Percentiles rank a stretch among this genome's conserved stretches.
phyloP scores from a whole-genome alignment of 2,113 vertebrate genomes.

The Sitta europaea region DNA sequence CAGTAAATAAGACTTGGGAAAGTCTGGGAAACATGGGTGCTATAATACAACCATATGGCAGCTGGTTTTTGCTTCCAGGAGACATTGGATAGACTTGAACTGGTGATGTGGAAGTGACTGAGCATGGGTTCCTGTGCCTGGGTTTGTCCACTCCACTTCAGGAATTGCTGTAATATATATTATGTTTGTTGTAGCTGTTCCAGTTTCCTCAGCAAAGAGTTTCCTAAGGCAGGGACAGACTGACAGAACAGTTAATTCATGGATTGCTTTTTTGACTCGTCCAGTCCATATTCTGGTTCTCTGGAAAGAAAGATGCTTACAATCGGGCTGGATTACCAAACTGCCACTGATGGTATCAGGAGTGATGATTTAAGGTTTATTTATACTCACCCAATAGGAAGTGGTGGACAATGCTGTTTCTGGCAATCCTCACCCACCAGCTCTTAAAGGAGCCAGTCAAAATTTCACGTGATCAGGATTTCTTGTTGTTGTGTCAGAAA shows the following conservation, averaged over 20 bases:
- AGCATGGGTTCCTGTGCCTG: neutral
- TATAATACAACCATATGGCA: neutral
- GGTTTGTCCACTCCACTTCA: neutral
- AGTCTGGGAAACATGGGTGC: neutral
- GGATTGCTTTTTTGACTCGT: neutral
- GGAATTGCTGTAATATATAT: neutral
- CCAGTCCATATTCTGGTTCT: neutral
- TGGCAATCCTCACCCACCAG: neutral
- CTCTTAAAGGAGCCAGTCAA: constrained; percentile 57
- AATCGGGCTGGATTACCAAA: neutral
- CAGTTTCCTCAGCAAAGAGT: neutral
- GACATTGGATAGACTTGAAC: neutral
- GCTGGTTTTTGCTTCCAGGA: neutral
- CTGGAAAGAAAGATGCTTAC: constrained; percentile 5
- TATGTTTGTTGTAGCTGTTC: neutral
- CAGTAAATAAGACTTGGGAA: neutral
- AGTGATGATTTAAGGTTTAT: constrained; percentile 47
- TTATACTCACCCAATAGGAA: constrained; percentile 11
- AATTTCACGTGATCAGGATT: neutral
- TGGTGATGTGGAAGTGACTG: neutral
- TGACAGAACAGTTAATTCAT: neutral
- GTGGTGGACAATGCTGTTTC: constrained; percentile 13
- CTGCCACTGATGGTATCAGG: neutral
- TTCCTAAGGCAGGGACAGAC: neutral
- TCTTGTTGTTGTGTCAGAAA: constrained; percentile 62